Conservation (phyloP, 2,797 vertebrate species). For the Alfaro cultratus region DNA sequence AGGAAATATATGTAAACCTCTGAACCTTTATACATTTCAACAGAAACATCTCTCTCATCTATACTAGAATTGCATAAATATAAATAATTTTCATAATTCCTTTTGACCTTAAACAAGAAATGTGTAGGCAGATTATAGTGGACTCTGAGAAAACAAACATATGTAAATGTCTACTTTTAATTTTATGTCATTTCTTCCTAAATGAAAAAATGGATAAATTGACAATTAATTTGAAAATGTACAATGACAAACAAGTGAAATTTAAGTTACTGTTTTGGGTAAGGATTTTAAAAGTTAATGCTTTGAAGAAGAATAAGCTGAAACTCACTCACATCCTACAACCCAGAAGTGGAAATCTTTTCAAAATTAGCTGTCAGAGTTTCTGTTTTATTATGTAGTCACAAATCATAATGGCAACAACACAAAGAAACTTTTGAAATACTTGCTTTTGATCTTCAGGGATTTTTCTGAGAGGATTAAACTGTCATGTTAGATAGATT, state of each 20-base stretch:
- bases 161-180: too few relatives aligned
- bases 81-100: too few relatives aligned
- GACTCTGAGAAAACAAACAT: too few relatives aligned
- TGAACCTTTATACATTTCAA: background rate
- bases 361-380: conserved; percentile 35
- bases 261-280: background rate
- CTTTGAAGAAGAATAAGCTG: conserved; percentile 3
- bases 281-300: background rate
- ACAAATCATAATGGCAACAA: conserved; percentile 12
- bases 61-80: too few relatives aligned
- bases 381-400: conserved; percentile 20
- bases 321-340: conserved; percentile 9
- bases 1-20: background rate
- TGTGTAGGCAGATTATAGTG: too few relatives aligned
- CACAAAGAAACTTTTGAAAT: conserved; percentile 29
- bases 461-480: conserved; percentile 62
- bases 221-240: too few relatives aligned
- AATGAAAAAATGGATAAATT: background rate
- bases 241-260: background rate
- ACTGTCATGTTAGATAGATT: conserved; percentile 64
- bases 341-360: background rate
- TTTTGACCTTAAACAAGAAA: too few relatives aligned
- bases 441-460: conserved; percentile 52
- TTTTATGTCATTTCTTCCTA: background rate
- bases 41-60: too few relatives aligned